phyloP scores from a whole-genome alignment of 2,113 vertebrate species.

The Lathamus discolor region DNA sequence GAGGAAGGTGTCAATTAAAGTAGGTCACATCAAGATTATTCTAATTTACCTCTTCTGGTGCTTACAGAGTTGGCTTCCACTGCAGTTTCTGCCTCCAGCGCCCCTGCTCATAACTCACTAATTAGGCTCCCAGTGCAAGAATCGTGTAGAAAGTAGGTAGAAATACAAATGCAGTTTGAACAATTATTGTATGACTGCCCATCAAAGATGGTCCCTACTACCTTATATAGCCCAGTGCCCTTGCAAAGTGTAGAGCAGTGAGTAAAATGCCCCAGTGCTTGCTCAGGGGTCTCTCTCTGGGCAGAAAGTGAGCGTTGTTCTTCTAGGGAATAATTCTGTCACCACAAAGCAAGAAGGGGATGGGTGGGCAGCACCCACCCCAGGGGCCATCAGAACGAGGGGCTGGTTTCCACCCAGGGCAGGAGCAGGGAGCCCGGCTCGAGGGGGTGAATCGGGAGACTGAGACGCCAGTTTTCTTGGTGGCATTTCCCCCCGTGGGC shows the following conservation, averaged over 20 bases:
- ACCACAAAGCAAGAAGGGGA: neutral
- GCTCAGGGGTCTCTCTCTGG: neutral
- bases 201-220: neutral
- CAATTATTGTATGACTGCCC: neutral
- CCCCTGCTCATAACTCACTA: neutral
- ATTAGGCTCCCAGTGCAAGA: neutral
- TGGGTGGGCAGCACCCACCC: neutral
- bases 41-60: neutral
- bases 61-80: neutral
- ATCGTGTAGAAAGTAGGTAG: neutral
- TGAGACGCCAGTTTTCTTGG: accelerated
- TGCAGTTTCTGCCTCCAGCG: neutral
- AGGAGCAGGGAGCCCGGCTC: neutral
- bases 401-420: neutral
- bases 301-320: neutral
- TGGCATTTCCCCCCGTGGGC: neutral
- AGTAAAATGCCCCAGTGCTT: neutral
- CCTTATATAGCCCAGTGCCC: neutral
- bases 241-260: accelerated
- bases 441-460: neutral
- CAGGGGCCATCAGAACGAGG: accelerated
- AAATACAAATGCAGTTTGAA: neutral
- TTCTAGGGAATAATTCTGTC: neutral
- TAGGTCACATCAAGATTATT: neutral
- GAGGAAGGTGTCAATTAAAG: conserved; percentile 23